Percentiles rank a stretch among this genome's conserved stretches.
These are phyloP conservation scores for Rhingia rostrata DNA, from an alignment of 2,888 invertebrate genomes.

Conservation along the genomic window DNA sequence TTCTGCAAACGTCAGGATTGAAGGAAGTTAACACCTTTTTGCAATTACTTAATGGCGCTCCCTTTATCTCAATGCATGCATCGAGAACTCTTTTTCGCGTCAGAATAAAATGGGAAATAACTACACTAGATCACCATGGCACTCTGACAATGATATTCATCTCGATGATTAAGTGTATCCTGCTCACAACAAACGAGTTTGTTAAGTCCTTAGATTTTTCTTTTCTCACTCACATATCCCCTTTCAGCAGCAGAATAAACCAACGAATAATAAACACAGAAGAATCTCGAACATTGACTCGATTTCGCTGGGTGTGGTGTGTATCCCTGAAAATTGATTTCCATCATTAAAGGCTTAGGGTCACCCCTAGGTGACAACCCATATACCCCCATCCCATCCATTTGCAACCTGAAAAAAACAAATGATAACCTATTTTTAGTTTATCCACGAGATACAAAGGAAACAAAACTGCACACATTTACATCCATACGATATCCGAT, in stretches of 20 bases:
- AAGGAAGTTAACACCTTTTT: conserved; percentile 55
- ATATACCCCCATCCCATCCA: conserved; percentile 19
- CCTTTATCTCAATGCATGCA: not conserved
- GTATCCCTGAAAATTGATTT: conserved; percentile 66
- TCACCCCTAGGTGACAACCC: conserved; percentile 60
- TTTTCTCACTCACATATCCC: conserved; percentile 4
- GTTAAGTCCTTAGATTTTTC: conserved; percentile 46
- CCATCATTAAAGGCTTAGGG: conserved; percentile 65
- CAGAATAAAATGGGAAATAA: conserved; percentile 40
- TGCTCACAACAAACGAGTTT: conserved; percentile 53
- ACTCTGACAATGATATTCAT: conserved; percentile 67
- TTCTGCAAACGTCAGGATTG: conserved; percentile 20
- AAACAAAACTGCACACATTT: conserved; percentile 31
- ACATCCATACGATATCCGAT: conserved; percentile 38
- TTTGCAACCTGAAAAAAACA: conserved; percentile 53
- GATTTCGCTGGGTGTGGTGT: conserved; percentile 8
- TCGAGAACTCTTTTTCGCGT: conserved; percentile 3
- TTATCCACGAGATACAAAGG: conserved; percentile 60
- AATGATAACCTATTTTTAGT: conserved; percentile 68
- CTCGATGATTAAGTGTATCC: conserved; percentile 61
- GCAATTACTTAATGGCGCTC: conserved; percentile 64
- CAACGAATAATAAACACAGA: conserved; percentile 24
- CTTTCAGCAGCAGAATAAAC: conserved; percentile 12
- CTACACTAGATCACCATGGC: conserved; percentile 64
- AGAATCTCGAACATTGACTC: conserved; percentile 21